These are phyloP conservation scores for Onthophagus taurus DNA, from an alignment of 1,140 invertebrate species.

Conservation along the genomic window DNA sequence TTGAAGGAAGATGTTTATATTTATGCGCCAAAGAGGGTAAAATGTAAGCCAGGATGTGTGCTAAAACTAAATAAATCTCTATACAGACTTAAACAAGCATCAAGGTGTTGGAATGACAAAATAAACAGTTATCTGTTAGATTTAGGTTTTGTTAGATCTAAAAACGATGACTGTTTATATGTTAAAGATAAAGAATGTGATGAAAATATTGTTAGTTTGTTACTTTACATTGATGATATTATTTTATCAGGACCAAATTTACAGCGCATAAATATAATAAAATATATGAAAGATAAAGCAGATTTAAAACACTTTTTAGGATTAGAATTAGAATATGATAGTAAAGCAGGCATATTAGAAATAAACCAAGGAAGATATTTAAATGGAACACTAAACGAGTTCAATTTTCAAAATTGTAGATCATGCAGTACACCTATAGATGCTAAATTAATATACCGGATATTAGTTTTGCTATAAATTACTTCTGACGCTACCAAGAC, in stretches of 20 bases:
- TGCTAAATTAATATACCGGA: constrained; percentile 29
- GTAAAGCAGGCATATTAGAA: constrained; percentile 13
- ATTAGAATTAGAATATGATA: constrained; percentile 17
- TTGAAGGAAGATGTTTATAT: constrained; percentile 37
- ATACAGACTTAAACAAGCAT: constrained; percentile 13
- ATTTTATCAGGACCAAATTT: constrained; percentile 14
- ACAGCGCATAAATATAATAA: constrained; percentile 7
- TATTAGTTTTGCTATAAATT: constrained; percentile 35
- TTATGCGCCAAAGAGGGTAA: constrained; percentile 27
- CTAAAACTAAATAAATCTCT: constrained; percentile 11
- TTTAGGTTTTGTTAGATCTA: constrained; percentile 9
- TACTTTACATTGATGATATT: constrained; percentile 18
- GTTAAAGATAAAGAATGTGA: neutral
- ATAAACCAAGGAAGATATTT: constrained; percentile 13
- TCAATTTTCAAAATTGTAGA: constrained; percentile 14
- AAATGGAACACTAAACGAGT: neutral
- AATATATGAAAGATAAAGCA: constrained; percentile 18
- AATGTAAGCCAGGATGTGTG: constrained; percentile 1
- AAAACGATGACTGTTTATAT: constrained; percentile 3
- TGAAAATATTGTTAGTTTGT: constrained; percentile 11
- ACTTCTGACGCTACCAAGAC: constrained; percentile 26
- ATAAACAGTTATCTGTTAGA: constrained; percentile 15
- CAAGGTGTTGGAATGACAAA: constrained; percentile 9
- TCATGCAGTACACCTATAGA: constrained; percentile 10
- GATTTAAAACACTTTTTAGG: constrained; percentile 16